A percentile compares a stretch with the other conserved stretches of the same genome.
These are phyloP conservation scores for Ambastaia sidthimunki DNA, from an alignment of 2,797 vertebrate species.

Conservation along the genomic window DNA sequence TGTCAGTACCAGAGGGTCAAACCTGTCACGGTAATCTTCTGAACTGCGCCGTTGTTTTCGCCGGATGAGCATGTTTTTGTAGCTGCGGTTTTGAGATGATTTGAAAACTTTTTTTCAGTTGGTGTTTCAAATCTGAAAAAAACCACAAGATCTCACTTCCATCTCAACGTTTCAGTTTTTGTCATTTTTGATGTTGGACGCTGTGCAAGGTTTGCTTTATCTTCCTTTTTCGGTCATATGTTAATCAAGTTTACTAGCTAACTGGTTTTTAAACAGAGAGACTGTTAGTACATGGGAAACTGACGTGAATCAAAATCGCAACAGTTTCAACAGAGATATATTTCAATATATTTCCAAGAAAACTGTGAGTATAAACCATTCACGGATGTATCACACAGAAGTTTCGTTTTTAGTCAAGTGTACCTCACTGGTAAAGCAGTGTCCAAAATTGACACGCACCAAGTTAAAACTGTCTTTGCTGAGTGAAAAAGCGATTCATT, in stretches of 20 bases:
- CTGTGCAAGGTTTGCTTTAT: background rate
- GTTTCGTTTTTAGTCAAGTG: background rate
- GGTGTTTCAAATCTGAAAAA: slow-evolving; percentile 28
- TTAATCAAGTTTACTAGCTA: background rate
- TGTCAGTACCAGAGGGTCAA: background rate
- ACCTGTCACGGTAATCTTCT: background rate
- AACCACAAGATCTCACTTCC: slow-evolving; percentile 6
- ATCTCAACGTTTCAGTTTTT: slow-evolving; percentile 19
- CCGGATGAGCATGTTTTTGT: background rate
- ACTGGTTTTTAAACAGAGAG: background rate
- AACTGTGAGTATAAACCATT: background rate
- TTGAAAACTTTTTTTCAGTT: background rate
- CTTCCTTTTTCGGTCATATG: background rate
- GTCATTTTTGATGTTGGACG: slow-evolving; percentile 3
- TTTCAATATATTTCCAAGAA: background rate
- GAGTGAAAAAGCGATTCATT: background rate
- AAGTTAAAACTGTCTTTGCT: background rate
- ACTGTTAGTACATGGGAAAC: background rate
- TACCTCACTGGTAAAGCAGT: background rate
- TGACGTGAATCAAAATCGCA: background rate
- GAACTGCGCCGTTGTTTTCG: background rate
- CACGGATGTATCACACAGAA: background rate
- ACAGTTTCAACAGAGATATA: background rate
- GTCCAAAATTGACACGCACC: background rate
- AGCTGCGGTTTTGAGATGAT: slow-evolving; percentile 11